A percentile compares a stretch with the other conserved stretches of the same genome.
phyloP scores from a whole-genome alignment of 2,888 invertebrate genomes.

The Aelia acuminata region DNA sequence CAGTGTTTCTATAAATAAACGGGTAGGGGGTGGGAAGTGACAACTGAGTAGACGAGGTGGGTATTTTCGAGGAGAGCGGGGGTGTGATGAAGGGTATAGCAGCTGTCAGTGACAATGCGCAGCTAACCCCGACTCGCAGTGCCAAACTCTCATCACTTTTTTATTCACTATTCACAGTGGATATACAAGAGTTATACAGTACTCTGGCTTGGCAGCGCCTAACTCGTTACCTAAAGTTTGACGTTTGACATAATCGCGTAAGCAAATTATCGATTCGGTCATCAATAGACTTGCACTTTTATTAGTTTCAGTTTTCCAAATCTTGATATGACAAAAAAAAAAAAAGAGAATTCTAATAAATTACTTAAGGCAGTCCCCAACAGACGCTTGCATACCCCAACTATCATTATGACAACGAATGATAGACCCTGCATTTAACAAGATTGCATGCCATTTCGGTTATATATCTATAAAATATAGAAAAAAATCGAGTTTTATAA shows the following conservation, averaged over 20 bases:
- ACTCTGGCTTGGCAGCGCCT: background rate
- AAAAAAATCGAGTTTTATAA: no score
- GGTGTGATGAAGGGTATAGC: background rate
- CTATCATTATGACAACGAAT: no score
- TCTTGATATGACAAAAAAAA: no score
- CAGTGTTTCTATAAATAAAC: slow-evolving; percentile 31
- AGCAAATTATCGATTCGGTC: background rate
- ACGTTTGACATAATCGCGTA: background rate
- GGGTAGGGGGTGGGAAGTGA: slow-evolving; percentile 5
- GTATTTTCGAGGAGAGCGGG: background rate
- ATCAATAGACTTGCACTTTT: background rate
- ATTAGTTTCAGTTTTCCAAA: no score
- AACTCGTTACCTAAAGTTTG: background rate
- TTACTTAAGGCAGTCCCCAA: no score
- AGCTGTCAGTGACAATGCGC: background rate
- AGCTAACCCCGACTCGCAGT: background rate
- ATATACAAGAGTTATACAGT: background rate
- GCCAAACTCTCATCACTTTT: background rate
- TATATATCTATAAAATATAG: no score
- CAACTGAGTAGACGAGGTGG: background rate
- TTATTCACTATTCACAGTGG: background rate
- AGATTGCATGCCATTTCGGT: no score
- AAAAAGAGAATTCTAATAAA: no score
- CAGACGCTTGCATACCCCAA: no score
- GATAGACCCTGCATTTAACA: no score